Percentiles rank a stretch among this genome's conserved stretches.
These are phyloP conservation scores for Aspidoscelis tigris DNA, from an alignment of 2,113 vertebrate genomes.

Conservation along the genomic window DNA sequence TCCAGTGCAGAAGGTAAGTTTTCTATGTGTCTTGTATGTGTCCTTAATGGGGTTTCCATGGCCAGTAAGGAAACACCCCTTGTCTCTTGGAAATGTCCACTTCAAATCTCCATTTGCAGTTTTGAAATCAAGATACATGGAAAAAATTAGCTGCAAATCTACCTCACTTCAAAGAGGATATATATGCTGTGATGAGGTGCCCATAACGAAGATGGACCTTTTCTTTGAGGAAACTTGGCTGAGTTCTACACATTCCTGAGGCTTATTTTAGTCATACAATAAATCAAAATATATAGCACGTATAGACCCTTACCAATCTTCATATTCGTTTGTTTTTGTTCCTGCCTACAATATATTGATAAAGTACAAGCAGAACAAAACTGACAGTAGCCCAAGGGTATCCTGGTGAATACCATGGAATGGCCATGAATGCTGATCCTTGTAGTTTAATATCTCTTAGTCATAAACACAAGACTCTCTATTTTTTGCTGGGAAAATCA, in stretches of 20 bases:
- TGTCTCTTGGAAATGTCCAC: no score
- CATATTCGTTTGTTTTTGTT: background rate
- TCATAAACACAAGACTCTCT: slow-evolving; percentile 29
- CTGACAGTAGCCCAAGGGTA: background rate
- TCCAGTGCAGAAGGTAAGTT: no score
- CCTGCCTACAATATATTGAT: background rate
- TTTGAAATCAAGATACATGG: no score
- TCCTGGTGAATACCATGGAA: slow-evolving; percentile 28
- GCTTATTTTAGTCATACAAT: background rate
- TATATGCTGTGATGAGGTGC: no score
- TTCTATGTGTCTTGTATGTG: no score
- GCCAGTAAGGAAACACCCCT: no score
- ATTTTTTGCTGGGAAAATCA: slow-evolving; percentile 55
- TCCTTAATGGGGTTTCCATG: no score
- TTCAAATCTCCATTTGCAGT: no score
- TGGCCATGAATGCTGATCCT: background rate
- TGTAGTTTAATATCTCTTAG: slow-evolving; percentile 41
- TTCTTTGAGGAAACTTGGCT: background rate
- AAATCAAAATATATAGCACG: background rate
- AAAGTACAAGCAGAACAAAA: background rate
- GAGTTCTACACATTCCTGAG: background rate
- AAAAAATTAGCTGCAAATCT: no score
- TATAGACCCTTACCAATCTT: background rate
- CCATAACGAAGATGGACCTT: background rate
- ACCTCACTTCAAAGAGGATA: no score